Conservation (phyloP, 1,140 invertebrate genomes). For the Philotrypesis tridentata region DNA sequence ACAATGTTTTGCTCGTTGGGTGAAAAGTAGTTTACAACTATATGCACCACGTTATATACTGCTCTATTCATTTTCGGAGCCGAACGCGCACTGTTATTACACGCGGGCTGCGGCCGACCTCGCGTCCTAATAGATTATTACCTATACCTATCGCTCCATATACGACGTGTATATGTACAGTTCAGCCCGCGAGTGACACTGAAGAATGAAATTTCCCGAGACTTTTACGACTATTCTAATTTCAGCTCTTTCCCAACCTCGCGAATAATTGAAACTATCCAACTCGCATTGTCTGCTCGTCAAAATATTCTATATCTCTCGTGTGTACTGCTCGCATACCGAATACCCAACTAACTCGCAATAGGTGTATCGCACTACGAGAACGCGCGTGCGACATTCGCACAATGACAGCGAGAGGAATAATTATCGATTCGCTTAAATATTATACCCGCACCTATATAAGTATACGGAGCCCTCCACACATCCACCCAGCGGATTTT, state of each 20-base stretch:
- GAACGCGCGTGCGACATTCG: not conserved
- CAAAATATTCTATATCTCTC: constrained; percentile 7
- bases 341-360: no score
- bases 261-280: not conserved
- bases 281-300: not conserved
- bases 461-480: not conserved
- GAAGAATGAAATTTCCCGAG: not conserved
- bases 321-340: no score
- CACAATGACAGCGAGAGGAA: not conserved
- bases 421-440: not conserved
- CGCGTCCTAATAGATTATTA: not conserved
- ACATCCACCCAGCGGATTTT: not conserved
- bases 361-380: not conserved
- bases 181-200: not conserved
- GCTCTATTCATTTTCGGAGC: not conserved
- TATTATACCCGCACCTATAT: not conserved
- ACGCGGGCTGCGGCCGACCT: no score
- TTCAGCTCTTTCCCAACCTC: not conserved
- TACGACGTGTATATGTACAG: no score
- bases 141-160: no score
- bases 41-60: no score
- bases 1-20: not conserved
- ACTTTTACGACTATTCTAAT: no score
- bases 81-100: not conserved
- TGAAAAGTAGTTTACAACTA: not conserved